Base-by-base conservation (phyloP, 2,797 vertebrate genomes). In the Halcyon chelicuti region DNA sequence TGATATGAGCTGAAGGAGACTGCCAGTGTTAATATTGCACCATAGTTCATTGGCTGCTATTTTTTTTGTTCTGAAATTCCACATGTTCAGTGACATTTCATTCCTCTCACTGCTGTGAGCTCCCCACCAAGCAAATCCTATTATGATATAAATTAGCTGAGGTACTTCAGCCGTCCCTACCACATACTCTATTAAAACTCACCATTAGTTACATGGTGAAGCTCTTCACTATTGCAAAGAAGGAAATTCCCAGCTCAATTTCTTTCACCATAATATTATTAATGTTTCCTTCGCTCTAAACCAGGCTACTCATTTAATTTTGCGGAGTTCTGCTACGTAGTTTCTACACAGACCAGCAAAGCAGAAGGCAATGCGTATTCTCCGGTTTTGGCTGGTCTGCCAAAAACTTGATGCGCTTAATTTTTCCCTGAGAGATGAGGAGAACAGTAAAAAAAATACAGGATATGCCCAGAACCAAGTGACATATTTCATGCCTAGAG, bases 11-110 rank as follows among this genome's bases (percentile, higher is more conserved):
- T 55, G 67, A 73, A 63, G 55, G 31, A 92, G 66, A 40, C 37
- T 54, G 76, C 23, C 54, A 47, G 23, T 37, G 46, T 70, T 78
- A 86, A 52, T 66, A 67, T 35, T 25, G 19, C 57, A 54, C 21
- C 1, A 1, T 10, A 77, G 40, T 71, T 70, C 29, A 15, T 46
- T 74, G n/a, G 60, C 52, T 82, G 25, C 29, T 35, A 44, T n/a
- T 83, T 91, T 91, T 91, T 76, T 78, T 82, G 26, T 73, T 79
- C 74, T 60, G 42, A 85, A 93, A 71, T 94, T 68, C 72, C 88
- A 61, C 54, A 8, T 46, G 61, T 86, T 94, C 90, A 61, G 31
- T 76, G 71, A 71, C 74, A 87, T 87, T 96, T 93, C 26, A 6
- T 76, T 93, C 44, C 61, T 82, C 29, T 72, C 44, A 5, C 52